phyloP scores from a whole-genome alignment of 2,797 vertebrate genomes.

The Gobio occitaniae region DNA sequence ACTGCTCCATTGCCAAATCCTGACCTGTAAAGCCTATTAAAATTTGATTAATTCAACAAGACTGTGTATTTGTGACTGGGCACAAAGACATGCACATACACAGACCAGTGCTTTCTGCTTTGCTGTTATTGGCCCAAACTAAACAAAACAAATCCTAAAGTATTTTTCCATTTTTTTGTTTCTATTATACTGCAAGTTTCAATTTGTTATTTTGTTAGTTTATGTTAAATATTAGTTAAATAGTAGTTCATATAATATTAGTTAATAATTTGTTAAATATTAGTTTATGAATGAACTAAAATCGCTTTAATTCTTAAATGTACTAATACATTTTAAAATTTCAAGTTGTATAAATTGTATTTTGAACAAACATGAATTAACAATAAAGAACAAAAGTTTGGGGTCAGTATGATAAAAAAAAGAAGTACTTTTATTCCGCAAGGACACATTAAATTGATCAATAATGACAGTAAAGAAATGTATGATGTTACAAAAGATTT shows the following conservation, averaged over 20 bases:
- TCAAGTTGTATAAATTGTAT: background rate
- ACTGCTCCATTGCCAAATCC: slow-evolving; percentile 25
- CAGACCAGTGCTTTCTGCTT: background rate
- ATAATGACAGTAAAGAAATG: background rate
- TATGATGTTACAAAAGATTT: background rate
- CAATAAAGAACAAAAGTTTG: background rate
- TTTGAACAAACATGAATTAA: background rate
- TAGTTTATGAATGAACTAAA: background rate
- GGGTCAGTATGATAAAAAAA: background rate
- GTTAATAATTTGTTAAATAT: background rate
- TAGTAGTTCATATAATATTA: no score
- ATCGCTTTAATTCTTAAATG: background rate
- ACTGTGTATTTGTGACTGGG: slow-evolving; percentile 1
- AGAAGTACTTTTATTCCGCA: background rate
- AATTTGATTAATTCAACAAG: slow-evolving; percentile 24
- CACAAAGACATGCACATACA: background rate
- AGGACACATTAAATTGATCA: background rate
- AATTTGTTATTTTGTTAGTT: no score
- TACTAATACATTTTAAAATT: slow-evolving; percentile 3
- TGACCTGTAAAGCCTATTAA: slow-evolving; percentile 41
- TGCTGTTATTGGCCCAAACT: background rate
- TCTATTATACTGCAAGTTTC: no score
- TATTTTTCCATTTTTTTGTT: background rate
- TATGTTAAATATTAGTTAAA: no score
- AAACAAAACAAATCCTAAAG: background rate